Conservation (phyloP, 2,113 vertebrate genomes). For the Pterocles orientalis region DNA sequence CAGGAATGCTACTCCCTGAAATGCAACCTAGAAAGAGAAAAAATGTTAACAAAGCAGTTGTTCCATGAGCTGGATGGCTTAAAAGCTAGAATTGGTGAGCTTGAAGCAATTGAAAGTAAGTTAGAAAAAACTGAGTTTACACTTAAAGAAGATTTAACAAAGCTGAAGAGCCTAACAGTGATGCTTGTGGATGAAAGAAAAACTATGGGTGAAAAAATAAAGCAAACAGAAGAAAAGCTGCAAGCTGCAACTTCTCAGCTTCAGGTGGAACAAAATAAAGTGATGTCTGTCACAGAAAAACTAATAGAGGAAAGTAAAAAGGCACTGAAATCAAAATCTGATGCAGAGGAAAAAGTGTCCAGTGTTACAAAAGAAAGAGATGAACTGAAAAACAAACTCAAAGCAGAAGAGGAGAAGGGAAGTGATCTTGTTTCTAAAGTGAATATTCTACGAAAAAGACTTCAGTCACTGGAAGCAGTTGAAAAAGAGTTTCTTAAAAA, state of each 20-base stretch:
- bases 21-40: constrained; percentile 92
- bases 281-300: constrained; percentile 91
- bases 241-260: constrained; percentile 88
- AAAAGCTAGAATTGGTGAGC: constrained; percentile 87
- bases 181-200: constrained; percentile 96
- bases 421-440: constrained; percentile 89
- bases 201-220: constrained; percentile 90
- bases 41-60: constrained; percentile 86
- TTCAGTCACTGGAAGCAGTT: constrained; percentile 88
- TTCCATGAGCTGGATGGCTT: constrained; percentile 88
- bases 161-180: constrained; percentile 95
- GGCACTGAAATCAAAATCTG: constrained; percentile 89
- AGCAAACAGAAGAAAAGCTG: constrained; percentile 92
- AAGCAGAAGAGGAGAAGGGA: constrained; percentile 89
- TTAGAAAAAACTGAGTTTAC: constrained; percentile 89
- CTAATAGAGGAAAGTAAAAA: constrained; percentile 96
- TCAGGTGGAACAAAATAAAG: constrained; percentile 92
- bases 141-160: constrained; percentile 93
- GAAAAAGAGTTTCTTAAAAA: constrained; percentile 90
- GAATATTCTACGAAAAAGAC: constrained; percentile 87
- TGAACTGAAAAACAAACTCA: constrained; percentile 88
- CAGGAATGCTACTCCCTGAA: constrained; percentile 91
- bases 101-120: constrained; percentile 87
- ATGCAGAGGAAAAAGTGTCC: constrained; percentile 92
- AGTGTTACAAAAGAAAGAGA: constrained; percentile 88